These are phyloP conservation scores for Rhinophrynus dorsalis DNA, from an alignment of 2,797 vertebrate species.

Conservation along the genomic window DNA sequence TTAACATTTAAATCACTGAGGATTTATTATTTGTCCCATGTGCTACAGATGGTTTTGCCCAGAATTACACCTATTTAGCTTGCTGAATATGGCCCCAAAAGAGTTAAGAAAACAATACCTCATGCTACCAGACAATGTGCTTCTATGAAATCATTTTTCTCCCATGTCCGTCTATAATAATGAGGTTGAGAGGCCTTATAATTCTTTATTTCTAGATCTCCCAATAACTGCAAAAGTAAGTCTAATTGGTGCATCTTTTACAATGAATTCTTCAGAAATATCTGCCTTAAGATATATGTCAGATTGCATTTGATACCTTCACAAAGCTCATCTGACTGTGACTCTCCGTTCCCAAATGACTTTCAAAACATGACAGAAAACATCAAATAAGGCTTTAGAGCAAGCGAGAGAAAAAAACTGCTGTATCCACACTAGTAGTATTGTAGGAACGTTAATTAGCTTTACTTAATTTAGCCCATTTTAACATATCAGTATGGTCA, in stretches of 20 bases:
- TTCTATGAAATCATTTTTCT: too few relatives aligned
- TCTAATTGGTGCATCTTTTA: slow-evolving; percentile 2
- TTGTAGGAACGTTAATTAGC: slow-evolving; percentile 36
- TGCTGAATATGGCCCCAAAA: too few relatives aligned
- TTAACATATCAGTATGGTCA: slow-evolving; percentile 42
- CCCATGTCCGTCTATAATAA: too few relatives aligned
- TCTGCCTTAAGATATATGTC: slow-evolving; percentile 20
- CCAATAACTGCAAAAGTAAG: neutral
- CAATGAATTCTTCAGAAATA: slow-evolving; percentile 18
- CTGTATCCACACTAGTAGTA: slow-evolving; percentile 1
- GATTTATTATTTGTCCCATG: too few relatives aligned
- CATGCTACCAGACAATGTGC: too few relatives aligned
- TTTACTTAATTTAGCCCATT: slow-evolving; percentile 38
- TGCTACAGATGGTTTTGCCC: too few relatives aligned
- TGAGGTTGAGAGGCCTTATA: neutral
- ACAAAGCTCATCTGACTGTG: slow-evolving; percentile 35
- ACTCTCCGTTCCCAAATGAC: slow-evolving; percentile 22
- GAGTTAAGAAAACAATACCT: too few relatives aligned
- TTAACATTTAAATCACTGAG: too few relatives aligned
- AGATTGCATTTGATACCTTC: slow-evolving; percentile 28
- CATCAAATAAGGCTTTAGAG: slow-evolving; percentile 26
- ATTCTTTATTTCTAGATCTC: neutral
- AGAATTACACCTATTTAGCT: too few relatives aligned
- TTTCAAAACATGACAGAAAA: slow-evolving; percentile 34
- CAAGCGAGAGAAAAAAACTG: neutral